Evolutionary conservation across 2,888 invertebrate species (phyloP).

Genomic region (Atherix ibis): DNA sequence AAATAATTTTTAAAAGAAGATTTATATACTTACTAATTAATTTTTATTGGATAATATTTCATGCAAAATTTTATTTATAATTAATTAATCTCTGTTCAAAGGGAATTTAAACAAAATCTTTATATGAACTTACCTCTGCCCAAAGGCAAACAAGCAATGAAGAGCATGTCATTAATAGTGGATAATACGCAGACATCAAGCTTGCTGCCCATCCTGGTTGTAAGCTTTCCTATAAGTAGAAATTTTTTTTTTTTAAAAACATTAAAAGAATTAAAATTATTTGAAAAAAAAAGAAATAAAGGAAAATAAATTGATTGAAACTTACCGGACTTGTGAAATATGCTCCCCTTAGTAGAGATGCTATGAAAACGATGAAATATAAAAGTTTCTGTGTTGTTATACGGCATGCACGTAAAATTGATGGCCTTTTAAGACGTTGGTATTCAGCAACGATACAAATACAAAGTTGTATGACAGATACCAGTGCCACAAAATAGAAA

Average conservation of each 20-base stretch:
- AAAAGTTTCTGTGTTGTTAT: constrained; percentile 81
- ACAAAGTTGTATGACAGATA: constrained; percentile 70
- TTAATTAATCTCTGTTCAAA: too few relatives aligned
- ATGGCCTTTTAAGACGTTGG: constrained; percentile 67
- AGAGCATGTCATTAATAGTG: constrained; percentile 72
- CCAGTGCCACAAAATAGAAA: constrained; percentile 67
- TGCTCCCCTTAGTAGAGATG: constrained; percentile 69
- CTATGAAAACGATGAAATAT: constrained; percentile 74
- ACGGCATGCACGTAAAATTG: constrained; percentile 64
- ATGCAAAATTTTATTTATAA: too few relatives aligned
- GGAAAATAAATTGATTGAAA: constrained; percentile 12
- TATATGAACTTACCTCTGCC: constrained; percentile 73
- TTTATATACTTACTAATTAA: too few relatives aligned
- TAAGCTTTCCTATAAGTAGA: constrained; percentile 48
- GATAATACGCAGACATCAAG: constrained; percentile 78
- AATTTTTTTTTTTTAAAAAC: constrained; percentile 8
- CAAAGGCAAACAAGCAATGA: constrained; percentile 86
- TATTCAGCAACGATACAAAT: constrained; percentile 73
- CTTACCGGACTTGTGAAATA: constrained; percentile 81
- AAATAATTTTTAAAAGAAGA: too few relatives aligned
- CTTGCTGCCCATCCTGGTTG: constrained; percentile 76
- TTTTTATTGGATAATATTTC: too few relatives aligned
- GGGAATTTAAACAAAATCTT: too few relatives aligned
- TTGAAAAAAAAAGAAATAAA: constrained; percentile 6
- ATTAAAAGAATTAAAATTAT: too few relatives aligned